A percentile compares a stretch with the other conserved stretches of the same genome.
Evolutionary conservation across 2,113 vertebrate species (phyloP).

Genomic region (Columbina picui): DNA sequence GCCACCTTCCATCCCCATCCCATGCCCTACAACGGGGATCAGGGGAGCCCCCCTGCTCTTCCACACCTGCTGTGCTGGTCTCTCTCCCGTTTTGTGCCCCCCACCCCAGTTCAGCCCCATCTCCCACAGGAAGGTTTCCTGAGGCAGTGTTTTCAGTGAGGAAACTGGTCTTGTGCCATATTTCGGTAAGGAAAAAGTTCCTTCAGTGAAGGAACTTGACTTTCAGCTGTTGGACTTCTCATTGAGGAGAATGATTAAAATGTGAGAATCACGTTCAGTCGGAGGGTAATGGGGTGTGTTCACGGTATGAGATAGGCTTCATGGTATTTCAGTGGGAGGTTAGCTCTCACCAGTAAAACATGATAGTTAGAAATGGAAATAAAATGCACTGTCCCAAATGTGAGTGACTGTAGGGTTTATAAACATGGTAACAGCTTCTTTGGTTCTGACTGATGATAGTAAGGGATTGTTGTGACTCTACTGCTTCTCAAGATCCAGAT

Average conservation of each 20-base stretch:
- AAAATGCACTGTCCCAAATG: background rate
- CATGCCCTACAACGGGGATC: background rate
- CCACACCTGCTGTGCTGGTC: accelerated
- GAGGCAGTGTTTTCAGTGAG: background rate
- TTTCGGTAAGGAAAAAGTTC: background rate
- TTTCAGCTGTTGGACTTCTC: background rate
- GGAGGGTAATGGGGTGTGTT: background rate
- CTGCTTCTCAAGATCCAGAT: background rate
- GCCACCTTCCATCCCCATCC: background rate
- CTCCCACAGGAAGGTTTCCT: background rate
- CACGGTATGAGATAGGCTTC: background rate
- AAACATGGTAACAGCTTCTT: background rate
- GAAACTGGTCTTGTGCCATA: background rate
- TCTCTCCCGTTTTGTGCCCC: background rate
- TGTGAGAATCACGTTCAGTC: background rate
- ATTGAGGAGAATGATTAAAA: background rate
- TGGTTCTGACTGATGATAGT: background rate
- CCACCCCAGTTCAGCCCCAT: accelerated
- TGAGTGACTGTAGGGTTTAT: background rate
- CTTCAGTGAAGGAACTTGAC: background rate
- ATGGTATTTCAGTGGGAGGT: background rate
- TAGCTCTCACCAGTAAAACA: background rate
- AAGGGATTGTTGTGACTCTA: background rate
- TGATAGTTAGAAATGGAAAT: background rate
- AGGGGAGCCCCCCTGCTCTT: background rate